Conservation (phyloP, 1,140 invertebrate genomes). For the Antheraea mylitta region DNA sequence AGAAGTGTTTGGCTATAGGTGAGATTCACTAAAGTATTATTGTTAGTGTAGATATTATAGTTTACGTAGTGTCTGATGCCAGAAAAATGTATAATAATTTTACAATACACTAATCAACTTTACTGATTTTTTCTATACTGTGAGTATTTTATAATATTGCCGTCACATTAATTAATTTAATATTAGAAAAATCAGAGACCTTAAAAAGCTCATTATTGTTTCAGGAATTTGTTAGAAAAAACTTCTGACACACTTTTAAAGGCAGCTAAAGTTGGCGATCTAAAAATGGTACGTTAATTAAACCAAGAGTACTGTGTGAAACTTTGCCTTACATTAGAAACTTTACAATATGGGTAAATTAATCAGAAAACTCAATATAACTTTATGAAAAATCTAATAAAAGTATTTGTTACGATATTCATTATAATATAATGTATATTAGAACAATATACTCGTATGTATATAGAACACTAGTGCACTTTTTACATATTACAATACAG, state of each 20-base stretch:
- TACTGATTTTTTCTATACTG: no score
- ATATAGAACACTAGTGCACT: not conserved
- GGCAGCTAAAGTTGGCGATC: slow-evolving; percentile 80
- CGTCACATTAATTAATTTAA: not conserved
- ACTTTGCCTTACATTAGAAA: not conserved
- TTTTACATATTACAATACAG: not conserved
- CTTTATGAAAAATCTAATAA: no score
- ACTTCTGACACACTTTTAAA: slow-evolving; percentile 89
- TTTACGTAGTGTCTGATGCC: not conserved
- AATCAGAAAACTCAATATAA: no score
- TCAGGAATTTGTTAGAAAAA: slow-evolving; percentile 84
- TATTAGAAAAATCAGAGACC: not conserved
- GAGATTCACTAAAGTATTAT: slow-evolving; percentile 53
- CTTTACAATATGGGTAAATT: not conserved
- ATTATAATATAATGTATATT: no score
- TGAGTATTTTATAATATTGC: no score
- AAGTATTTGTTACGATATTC: no score
- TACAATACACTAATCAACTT: no score
- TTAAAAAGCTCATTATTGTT: slow-evolving; percentile 39
- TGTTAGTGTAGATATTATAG: slow-evolving; percentile 3
- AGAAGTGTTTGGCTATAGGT: slow-evolving; percentile 86
- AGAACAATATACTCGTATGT: no score
- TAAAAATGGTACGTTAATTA: slow-evolving; percentile 67
- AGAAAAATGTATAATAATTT: not conserved
- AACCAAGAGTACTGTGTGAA: not conserved